Base-by-base conservation (phyloP, 2,113 vertebrate genomes). In the Turdus rufiventris region DNA sequence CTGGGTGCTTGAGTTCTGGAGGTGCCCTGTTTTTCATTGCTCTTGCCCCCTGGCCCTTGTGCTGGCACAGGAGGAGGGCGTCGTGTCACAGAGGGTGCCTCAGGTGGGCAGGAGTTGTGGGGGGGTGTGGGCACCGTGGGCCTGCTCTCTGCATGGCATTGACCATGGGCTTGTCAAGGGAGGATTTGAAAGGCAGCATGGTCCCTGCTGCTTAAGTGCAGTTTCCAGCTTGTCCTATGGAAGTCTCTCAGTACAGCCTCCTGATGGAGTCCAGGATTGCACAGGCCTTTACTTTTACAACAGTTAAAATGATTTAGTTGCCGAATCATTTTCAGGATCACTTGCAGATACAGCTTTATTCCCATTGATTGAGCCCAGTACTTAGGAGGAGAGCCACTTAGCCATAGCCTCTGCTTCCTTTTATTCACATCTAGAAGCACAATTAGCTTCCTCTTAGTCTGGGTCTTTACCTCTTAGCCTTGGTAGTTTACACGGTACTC, bases 381-480 rank as follows among this genome's bases (percentile, higher is more conserved):
- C 85, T 95, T 51, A 36, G 26, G 65, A 87, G 50, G n/a, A 93
- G 43, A 93, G 56, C 38, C 88, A 91, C 79, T 86, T 86, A 88
- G 47, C 61, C 11, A 14, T 23, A 70, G 56, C 47, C 38, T 92
- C 43, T 78, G 40, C 40, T 89, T 91, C 80, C 47, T 92, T 94
- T 91, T 82, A 67, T 92, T 96, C 68, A 82, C 87, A 85, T 70
- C 80, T 87, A 77, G 60, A 61, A 85, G 86, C 24, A 40, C 62
- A 91, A 61, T 90, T 78, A 85, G 45, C 67, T 89, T 74, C 56
- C 78, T 65, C 31, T 81, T 75, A 87, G 51, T 29, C 34, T 70
- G 76, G 13, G 51, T 78, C 33, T 83, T 82, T 56, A 34, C 40
- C 40, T 83, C 48, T 53, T 67, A 68, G 62, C 63, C 48, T 71